phyloP scores from a whole-genome alignment of 2,888 invertebrate genomes.

The Balanococcus diminutus region DNA sequence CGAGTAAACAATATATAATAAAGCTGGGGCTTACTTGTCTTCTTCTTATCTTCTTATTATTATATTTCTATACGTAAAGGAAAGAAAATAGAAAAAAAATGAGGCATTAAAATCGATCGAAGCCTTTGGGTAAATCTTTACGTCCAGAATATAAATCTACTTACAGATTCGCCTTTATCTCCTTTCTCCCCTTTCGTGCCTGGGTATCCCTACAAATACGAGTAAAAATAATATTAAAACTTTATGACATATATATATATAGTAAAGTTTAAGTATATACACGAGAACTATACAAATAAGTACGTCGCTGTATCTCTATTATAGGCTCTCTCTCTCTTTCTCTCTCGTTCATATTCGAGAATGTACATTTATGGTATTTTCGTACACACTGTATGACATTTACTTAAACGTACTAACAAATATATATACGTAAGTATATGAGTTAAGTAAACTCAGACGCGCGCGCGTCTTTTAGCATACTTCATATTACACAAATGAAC shows the following conservation, averaged over 20 bases:
- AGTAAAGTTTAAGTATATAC: not conserved
- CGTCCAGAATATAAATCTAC: slow-evolving; percentile 60
- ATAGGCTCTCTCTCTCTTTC: too few species aligned
- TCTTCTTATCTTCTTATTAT: slow-evolving; percentile 73
- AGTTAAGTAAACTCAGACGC: not conserved
- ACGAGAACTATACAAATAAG: slow-evolving; percentile 20
- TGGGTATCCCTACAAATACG: slow-evolving; percentile 72
- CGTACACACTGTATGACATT: not conserved
- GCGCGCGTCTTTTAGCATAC: not conserved
- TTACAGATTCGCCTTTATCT: slow-evolving; percentile 91
- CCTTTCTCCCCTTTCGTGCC: slow-evolving; percentile 90
- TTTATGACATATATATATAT: slow-evolving; percentile 5
- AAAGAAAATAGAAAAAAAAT: slow-evolving; percentile 57
- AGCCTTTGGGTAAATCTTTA: not conserved
- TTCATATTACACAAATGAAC: not conserved
- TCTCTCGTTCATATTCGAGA: too few species aligned
- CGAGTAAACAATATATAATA: not conserved
- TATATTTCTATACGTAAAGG: slow-evolving; percentile 54
- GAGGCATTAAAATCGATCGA: slow-evolving; percentile 59
- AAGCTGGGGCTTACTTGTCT: slow-evolving; percentile 69
- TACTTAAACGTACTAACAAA: not conserved
- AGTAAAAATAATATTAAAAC: slow-evolving; percentile 44
- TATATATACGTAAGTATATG: too few species aligned
- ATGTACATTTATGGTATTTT: not conserved
- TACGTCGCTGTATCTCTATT: not conserved